phyloP scores from a whole-genome alignment of 30 jellyfish, hydroid and myxozoan species.

The Mastigias papua region DNA sequence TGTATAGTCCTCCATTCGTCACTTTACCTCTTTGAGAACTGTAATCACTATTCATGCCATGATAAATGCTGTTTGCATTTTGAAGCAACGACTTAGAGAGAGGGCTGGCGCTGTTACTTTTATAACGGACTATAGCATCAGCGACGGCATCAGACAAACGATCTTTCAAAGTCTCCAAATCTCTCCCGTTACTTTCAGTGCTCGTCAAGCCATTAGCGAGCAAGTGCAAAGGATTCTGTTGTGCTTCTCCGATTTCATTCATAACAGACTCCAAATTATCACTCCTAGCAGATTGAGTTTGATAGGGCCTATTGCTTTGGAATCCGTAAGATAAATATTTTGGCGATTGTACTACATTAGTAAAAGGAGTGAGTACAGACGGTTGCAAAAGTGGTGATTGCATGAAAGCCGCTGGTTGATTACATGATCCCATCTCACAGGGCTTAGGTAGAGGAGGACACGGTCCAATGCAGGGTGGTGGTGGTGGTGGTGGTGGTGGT shows the following conservation, averaged over 20 bases:
- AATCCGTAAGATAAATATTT: not conserved
- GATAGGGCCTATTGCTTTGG: not conserved
- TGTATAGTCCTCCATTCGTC: not conserved
- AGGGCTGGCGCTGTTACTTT: not conserved
- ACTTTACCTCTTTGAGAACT: not conserved
- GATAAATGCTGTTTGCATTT: constrained; percentile 21
- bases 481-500: constrained; percentile 77
- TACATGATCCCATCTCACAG: not conserved
- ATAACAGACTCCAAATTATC: not conserved
- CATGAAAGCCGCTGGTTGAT: constrained; percentile 3
- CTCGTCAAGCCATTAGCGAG: constrained; percentile 20
- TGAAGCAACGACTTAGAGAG: not conserved
- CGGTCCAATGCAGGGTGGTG: constrained; percentile 47
- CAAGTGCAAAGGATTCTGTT: constrained; percentile 1
- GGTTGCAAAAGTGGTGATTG: no score
- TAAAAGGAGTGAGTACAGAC: not conserved
- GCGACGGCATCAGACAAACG: constrained; percentile 77
- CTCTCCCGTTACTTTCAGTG: constrained; percentile 13
- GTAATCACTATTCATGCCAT: no score
- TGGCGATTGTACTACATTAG: not conserved
- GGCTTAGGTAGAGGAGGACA: constrained; percentile 4
- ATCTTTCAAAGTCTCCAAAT: constrained; percentile 57
- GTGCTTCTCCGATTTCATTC: constrained; percentile 1
- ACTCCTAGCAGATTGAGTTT: not conserved
- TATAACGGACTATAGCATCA: constrained; percentile 69